Evolutionary conservation across 1,140 invertebrate species (phyloP).

Genomic region (Lineus longissimus): DNA sequence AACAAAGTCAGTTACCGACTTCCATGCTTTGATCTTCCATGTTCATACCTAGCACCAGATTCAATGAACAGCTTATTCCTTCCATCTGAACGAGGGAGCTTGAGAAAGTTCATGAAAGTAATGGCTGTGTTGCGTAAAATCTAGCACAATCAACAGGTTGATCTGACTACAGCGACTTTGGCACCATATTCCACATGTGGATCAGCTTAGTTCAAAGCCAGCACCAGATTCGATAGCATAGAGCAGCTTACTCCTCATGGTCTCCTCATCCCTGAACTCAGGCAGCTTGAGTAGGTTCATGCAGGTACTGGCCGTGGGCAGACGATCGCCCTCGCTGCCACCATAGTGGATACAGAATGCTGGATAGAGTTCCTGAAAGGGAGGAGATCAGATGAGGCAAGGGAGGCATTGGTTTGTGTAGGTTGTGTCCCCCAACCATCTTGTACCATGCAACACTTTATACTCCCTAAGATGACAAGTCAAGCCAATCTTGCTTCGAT

Average conservation of each 20-base stretch:
- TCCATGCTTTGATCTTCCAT: too few relatives aligned
- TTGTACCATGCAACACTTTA: background rate
- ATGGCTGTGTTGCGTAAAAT: too few relatives aligned
- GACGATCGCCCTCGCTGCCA: constrained; percentile 72
- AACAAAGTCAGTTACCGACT: too few relatives aligned
- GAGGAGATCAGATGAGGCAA: background rate
- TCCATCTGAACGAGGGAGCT: too few relatives aligned
- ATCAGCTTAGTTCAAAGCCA: constrained; percentile 84
- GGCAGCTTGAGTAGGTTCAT: constrained; percentile 97
- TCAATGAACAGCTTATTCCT: too few relatives aligned
- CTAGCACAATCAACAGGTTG: too few relatives aligned
- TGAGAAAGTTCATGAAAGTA: too few relatives aligned
- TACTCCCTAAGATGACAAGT: background rate
- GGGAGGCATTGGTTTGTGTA: too few relatives aligned
- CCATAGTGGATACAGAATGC: constrained; percentile 91
- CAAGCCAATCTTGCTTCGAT: background rate
- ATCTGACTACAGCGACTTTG: too few relatives aligned
- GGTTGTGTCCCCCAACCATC: too few relatives aligned
- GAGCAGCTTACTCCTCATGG: constrained; percentile 77
- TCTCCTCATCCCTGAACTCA: constrained; percentile 75
- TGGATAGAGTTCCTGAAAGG: constrained; percentile 80
- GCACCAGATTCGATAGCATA: constrained; percentile 92
- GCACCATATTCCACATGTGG: too few relatives aligned
- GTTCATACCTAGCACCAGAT: too few relatives aligned
- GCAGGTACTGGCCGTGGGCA: constrained; percentile 94